Evolutionary conservation across 2,797 vertebrate genomes (phyloP), one percentile per base, ranked within the genome.

Genomic region (Halcyon chelicuti): DNA sequence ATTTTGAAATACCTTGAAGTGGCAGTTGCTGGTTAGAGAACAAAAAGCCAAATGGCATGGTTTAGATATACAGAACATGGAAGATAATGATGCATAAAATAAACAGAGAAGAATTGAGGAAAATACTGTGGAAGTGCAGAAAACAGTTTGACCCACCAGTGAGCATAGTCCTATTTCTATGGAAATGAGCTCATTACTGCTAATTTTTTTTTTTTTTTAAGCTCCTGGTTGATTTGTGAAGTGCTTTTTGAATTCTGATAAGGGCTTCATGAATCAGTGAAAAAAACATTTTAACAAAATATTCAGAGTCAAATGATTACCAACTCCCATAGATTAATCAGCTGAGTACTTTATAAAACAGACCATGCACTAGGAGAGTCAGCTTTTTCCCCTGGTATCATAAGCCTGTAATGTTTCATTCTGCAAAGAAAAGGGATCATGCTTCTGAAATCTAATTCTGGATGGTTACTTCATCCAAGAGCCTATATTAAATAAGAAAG

Each of bases 131-230:
- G 65, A 96, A 95, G 83, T 84, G 94, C 89, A 85, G 74, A 86
- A 96, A 95, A 88, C 88, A 84, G 57, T 94, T 40, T 97, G 92
- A 95, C 94, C 96, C 86, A 93, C 93, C 70, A 49, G 88, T 93
- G 65, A 80, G 89, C 63, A 85, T 82, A 78, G 80, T 87, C 87
- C 80, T 93, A 95, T 90, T 96, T 96, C 97, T 96, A 96, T 95
- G 96, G 97, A 98, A 98, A 97, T 97, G 86, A 97, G 95, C 89
- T 97, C 90, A 86, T 97, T 94, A 90, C 52, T 79, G 86, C 71
- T 96, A 94, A 96, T 96, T 96, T 96, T 90, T 96, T 91, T 87
- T 95, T 94, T 96, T 91, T 95, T 96, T 94, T 96, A 95, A 90
- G 90, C 86, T 96, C 90, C 91, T 89, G 22, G 86, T 87, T 97